Percentiles rank a stretch among this genome's conserved stretches.
These are phyloP conservation scores for Cinara cedri DNA, from an alignment of 2,888 invertebrate genomes.

Conservation along the genomic window DNA sequence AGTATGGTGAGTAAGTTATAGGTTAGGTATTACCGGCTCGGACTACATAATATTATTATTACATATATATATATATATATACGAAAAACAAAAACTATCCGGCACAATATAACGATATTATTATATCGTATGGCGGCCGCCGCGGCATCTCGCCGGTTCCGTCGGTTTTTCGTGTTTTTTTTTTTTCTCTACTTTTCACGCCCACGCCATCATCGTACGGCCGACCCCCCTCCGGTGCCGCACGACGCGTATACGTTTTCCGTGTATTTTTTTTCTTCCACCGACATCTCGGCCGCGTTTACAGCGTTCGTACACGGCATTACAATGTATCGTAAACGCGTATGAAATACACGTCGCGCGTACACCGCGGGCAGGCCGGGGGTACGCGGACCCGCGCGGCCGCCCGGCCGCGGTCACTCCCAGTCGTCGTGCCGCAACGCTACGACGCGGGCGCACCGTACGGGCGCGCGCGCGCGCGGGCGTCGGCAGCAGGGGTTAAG, in stretches of 20 bases:
- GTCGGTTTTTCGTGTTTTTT: too few species aligned
- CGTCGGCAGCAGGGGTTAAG: constrained; percentile 29
- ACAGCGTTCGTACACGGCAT: too few species aligned
- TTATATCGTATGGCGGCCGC: background rate
- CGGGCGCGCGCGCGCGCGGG: too few species aligned
- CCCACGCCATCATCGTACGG: constrained; percentile 34
- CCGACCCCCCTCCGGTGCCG: constrained; percentile 22
- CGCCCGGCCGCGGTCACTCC: constrained; percentile 41
- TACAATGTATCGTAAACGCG: too few species aligned
- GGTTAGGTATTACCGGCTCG: background rate
- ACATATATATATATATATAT: background rate
- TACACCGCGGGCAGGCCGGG: too few species aligned
- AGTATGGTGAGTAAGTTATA: too few species aligned
- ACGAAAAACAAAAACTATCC: background rate
- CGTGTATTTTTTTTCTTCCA: constrained; percentile 24
- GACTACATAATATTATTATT: background rate
- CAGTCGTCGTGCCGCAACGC: constrained; percentile 15
- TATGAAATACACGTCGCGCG: too few species aligned
- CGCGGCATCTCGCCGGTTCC: background rate
- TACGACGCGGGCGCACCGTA: too few species aligned
- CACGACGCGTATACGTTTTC: background rate
- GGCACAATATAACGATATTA: too few species aligned
- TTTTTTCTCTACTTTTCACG: constrained; percentile 55
- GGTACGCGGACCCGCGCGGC: too few species aligned
- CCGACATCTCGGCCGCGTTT: constrained; percentile 46